These are phyloP conservation scores for Hemicrepidius hirtus DNA, from an alignment of 2,888 invertebrate genomes.

Conservation along the genomic window DNA sequence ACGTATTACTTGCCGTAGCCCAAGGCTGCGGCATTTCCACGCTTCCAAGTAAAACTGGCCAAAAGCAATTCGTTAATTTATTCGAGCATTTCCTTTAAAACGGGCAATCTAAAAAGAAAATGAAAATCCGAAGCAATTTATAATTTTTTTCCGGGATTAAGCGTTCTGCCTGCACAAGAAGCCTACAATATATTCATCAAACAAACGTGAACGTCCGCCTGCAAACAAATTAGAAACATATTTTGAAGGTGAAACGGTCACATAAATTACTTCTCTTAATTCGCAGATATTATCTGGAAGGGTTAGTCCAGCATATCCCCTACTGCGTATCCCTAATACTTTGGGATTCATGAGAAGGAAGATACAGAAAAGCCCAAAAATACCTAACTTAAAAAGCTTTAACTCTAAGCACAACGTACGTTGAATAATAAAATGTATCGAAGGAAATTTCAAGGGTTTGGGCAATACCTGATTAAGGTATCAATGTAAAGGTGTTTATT, in stretches of 20 bases:
- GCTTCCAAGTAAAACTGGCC: not conserved
- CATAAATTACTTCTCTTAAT: constrained; percentile 48
- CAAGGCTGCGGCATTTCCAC: not conserved
- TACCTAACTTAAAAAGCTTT: constrained; percentile 10
- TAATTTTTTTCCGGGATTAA: constrained; percentile 8
- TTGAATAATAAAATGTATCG: constrained; percentile 22
- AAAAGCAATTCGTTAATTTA: constrained; percentile 2
- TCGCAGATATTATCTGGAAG: constrained; percentile 47
- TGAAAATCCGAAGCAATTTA: not conserved
- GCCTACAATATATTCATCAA: constrained; percentile 35
- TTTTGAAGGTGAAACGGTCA: constrained; percentile 38
- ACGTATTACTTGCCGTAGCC: no score
- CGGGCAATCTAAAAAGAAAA: constrained; percentile 14
- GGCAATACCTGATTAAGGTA: constrained; percentile 2
- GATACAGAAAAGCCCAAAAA: constrained; percentile 32
- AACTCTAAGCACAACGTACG: constrained; percentile 6
- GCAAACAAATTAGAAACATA: constrained; percentile 38
- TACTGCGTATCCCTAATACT: constrained; percentile 33
- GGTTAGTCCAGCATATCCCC: constrained; percentile 35
- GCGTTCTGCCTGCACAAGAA: not conserved
- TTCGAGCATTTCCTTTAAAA: constrained; percentile 13
- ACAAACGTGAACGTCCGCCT: constrained; percentile 29
- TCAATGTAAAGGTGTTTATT: constrained; percentile 7
- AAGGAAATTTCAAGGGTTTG: not conserved
- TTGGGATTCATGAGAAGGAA: constrained; percentile 34